These are phyloP conservation scores for Megamerina dolium DNA, from an alignment of 2,888 invertebrate genomes.

Conservation along the genomic window DNA sequence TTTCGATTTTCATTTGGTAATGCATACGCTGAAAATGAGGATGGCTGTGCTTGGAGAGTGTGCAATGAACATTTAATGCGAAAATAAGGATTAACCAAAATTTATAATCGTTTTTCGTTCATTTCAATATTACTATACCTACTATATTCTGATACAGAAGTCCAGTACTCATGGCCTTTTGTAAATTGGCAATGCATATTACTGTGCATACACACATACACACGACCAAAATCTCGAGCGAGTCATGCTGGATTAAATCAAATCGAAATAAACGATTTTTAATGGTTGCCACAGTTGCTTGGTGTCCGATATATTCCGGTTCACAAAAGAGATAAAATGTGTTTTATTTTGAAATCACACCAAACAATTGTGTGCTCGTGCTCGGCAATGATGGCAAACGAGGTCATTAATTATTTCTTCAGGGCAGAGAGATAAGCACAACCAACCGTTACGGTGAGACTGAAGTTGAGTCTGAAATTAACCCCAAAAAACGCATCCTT, in stretches of 20 bases:
- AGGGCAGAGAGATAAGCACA: conserved; percentile 38
- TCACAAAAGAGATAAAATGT: too few relatives aligned
- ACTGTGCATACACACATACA: too few relatives aligned
- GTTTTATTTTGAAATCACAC: too few relatives aligned
- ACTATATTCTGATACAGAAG: neutral
- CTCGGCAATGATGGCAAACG: conserved; percentile 34
- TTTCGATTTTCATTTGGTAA: conserved; percentile 31
- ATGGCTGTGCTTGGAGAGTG: neutral
- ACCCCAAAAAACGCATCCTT: conserved; percentile 29
- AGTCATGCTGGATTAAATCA: conserved; percentile 49
- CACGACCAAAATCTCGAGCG: conserved; percentile 26
- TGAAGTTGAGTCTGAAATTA: conserved; percentile 27
- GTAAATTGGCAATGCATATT: too few relatives aligned
- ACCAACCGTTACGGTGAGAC: neutral
- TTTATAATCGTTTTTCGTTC: conserved; percentile 43
- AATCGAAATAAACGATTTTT: conserved; percentile 51
- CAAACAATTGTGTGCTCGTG: conserved; percentile 8
- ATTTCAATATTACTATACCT: conserved; percentile 17
- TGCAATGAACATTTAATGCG: conserved; percentile 27
- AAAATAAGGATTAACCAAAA: conserved; percentile 47
- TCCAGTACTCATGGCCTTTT: too few relatives aligned
- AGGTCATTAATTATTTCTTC: conserved; percentile 50
- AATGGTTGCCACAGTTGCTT: conserved; percentile 33
- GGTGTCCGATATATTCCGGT: too few relatives aligned
- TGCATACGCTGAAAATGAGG: neutral